Base-by-base conservation (phyloP, 2,888 invertebrate species). In the Orthosia gracilis region DNA sequence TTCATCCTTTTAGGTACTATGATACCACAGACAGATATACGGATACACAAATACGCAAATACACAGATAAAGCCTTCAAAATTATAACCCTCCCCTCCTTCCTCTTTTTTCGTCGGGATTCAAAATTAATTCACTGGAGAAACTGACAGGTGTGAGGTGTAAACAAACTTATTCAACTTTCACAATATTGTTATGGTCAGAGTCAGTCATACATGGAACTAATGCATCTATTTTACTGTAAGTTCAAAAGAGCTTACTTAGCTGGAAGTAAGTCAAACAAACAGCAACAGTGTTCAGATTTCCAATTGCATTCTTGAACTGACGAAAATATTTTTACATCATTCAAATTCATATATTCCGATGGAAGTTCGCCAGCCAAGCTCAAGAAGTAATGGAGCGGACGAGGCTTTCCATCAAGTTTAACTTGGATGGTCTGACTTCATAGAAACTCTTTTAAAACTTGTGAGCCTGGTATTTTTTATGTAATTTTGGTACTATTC, bases 331-430 rank as follows among this genome's bases (percentile, higher is more conserved):
- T 78, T 57, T 78, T 63, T 11, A 62, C 65, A 40, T 73, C 47
- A 73, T 78, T 78, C 47, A 52, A 26, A 78, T 78, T 77, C 78
- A 78, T 63, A 63, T 57, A 78, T 73, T 78, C 61, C 31, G 13
- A 57, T 62, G 50, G 61, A 66, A 77, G 65, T 55, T 55, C 31
- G 49, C 54, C 58, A 18, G 47, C 78, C 18, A 31, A 79, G 40
- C 62, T 79, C 49, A 67, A 66, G 52, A 67, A 66, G 66, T 73
- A 79, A 78, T 67, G 79, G 79, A 59, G 72, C 45, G 49, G n/a
- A 50, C 15, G 61, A 55, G 26, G 55, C 26, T 68, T 79, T 68
- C 64, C 23, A 68, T 49, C 73, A 59, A 79, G 49, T 67, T 79
- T 45, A n/a, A 45, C 52, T 49, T 40, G 21, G 21, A 15, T 58